Evolutionary conservation across 2,888 invertebrate species (phyloP), one percentile per base, ranked within the genome.

Genomic region (Drosophila neonasuta): DNA sequence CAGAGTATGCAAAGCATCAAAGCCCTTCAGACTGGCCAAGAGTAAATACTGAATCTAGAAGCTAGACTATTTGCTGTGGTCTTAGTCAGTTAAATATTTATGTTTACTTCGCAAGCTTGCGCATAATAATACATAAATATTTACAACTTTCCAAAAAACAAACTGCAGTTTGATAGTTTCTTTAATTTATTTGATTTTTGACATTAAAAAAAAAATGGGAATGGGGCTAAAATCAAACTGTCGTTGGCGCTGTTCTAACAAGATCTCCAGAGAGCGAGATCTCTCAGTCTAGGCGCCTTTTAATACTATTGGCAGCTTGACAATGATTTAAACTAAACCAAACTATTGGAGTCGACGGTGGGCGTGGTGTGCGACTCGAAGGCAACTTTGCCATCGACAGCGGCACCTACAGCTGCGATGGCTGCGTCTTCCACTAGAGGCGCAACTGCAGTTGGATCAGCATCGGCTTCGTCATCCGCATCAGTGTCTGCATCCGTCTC

Each of bases 321-420:
- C 24, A 30, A 48, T 56, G 15, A n/a, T 10, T 34, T 11, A 1
- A 41, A 39, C 65, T 79, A 79, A 6, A 50, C 65, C 17, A 76
- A 39, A 29, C 79, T 70, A 58, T 73, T 77, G 17, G 68, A 66
- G 32, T 76, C 77, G 1, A 66, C 50, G n/a, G 56, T 39, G 17
- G 77, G 79, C 52, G 79, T 79, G 24, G 77, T 79, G 1, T 63
- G 73, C 9, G 65, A 49, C 29, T 72, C 76, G 4, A 13, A 29
- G 9, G 39, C 24, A 7, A 41, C 41, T 41, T 67, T 72, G 2
- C 48, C 46, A 20, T 56, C 46, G 13, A 42, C 41, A 24, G 24
- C 50, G 0, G 32, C 36, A 8, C 30, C 55, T 0, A 46, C 17
- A 8, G 65, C 49, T 1, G 6, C 39, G 7, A 7, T 0, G 13